Evolutionary conservation across 2,113 vertebrate genomes (phyloP), one percentile per base, ranked within the genome.

Genomic region (Sclerurus mexicanus): DNA sequence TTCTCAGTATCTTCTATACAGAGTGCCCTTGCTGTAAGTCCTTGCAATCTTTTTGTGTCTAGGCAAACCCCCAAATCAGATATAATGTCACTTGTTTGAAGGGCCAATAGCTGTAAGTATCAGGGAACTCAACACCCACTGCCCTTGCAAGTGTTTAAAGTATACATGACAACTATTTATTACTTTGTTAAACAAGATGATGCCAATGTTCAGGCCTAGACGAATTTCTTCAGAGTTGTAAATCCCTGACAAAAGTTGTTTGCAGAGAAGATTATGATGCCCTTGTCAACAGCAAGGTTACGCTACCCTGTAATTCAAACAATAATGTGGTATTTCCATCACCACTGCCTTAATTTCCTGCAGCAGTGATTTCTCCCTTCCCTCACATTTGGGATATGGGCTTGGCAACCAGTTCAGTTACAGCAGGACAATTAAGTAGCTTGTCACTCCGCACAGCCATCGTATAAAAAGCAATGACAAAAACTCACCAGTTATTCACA

Each of bases 221-320:
- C 89, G 69, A 75, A 82, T 73, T 66, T 60, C 88, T 79, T 72
- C 24, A 47, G 62, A 58, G 71, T 64, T 85, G 28, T 9, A 94
- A 95, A 95, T 78, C 74, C 80, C 53, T 58, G 35, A 75, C 79
- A 89, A 47, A 72, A 82, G 47, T 22, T 55, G 13, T 66, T 75
- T 91, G 69, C 69, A 85, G 76, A 92, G 74, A 47, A 87, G 72
- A 95, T 77, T 88, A 92, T 8, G 56, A 89, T 64, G 47, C 3
- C 73, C 46, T 64, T 94, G 91, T 94, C 81, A 91, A 90, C 49
- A 94, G 68, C 46, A 95, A 68, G 46, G 33, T 76, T 92, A 64
- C 58, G 58, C 73, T 86, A 88, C 75, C 56, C 33, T 91, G 33
- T 81, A 95, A 97, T 89, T 94, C n/a, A 91, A 96, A 80, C 27